Evolutionary conservation across 2,113 vertebrate species (phyloP).

Genomic region (Eurypyga helias): DNA sequence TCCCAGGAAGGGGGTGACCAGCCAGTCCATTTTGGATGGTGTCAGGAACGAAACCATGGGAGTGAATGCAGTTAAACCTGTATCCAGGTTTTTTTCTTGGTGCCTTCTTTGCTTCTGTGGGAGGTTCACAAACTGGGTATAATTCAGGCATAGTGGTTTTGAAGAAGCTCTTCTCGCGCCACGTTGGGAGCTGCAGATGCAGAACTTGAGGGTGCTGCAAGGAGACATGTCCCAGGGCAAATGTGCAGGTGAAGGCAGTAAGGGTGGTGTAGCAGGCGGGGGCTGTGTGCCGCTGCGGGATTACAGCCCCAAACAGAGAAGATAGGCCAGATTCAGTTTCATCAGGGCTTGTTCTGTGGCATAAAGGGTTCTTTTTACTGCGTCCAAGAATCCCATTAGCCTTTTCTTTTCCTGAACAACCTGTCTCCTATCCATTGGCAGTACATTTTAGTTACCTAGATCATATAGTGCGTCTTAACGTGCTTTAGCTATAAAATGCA

Average conservation of each 20-base stretch:
- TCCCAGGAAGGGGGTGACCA: neutral
- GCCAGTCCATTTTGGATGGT: neutral
- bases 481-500: neutral
- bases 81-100: neutral
- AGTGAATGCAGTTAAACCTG: neutral
- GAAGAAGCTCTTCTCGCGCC: neutral
- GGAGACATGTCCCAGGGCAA: neutral
- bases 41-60: neutral
- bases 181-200: rapidly evolving
- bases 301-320: neutral
- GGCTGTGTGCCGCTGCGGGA: rapidly evolving
- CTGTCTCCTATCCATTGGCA: neutral
- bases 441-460: neutral
- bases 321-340: constrained; percentile 18
- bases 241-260: rapidly evolving
- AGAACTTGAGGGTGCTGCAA: neutral
- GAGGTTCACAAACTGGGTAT: rapidly evolving
- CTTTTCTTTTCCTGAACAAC: constrained; percentile 21
- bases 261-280: neutral
- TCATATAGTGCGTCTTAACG: neutral
- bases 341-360: neutral
- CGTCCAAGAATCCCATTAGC: constrained; percentile 50
- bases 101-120: neutral
- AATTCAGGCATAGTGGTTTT: neutral
- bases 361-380: constrained; percentile 33